Evolutionary conservation across 2,888 invertebrate genomes (phyloP), one percentile per base, ranked within the genome.

Genomic region (Chloroclysta siterata): DNA sequence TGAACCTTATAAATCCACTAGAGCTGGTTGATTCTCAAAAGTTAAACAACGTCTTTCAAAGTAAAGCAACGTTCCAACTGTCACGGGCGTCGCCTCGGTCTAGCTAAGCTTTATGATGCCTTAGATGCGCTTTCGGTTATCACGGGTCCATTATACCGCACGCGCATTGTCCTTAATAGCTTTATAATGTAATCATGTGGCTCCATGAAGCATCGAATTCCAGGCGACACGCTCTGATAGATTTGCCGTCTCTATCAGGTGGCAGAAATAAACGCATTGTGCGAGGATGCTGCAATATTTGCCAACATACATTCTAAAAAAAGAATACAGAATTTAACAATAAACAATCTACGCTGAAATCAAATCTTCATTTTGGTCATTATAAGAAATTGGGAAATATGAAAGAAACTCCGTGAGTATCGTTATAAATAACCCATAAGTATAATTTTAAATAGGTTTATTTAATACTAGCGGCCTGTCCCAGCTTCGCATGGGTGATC

Each of bases 71-170:
- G n/a, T n/a, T n/a, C n/a, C n/a, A n/a, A n/a, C n/a, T n/a, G n/a
- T n/a, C n/a, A n/a, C n/a, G n/a, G 22, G 22, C 22, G 42, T n/a
- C 17, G 33, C 44, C 33, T 54, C 13, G 33, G 46, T 53, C 14
- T 42, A 14, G 42, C 11, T 2, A 36, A 36, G 46, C 14, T 55
- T 53, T 41, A 41, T 33, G 33, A 1, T 11, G 8, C 8, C 44
- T 53, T 46, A 46, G 59, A 63, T 59, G 88, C 85, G 79, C 87
- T 89, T 88, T 89, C 89, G 80, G 86, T 87, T 89, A 89, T 82
- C 82, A 48, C 75, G 74, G 73, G 62, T 68, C 72, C 72, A 78
- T 78, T 77, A 79, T 67, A 69, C 67, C 66, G 50, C 72, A 76
- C 65, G 54, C 70, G 77, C 71, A 80, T 76, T 81, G 79, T 79